A percentile compares a stretch with the other conserved stretches of the same genome.
phyloP scores from a whole-genome alignment of 2,797 vertebrate genomes.

The Periparus ater region DNA sequence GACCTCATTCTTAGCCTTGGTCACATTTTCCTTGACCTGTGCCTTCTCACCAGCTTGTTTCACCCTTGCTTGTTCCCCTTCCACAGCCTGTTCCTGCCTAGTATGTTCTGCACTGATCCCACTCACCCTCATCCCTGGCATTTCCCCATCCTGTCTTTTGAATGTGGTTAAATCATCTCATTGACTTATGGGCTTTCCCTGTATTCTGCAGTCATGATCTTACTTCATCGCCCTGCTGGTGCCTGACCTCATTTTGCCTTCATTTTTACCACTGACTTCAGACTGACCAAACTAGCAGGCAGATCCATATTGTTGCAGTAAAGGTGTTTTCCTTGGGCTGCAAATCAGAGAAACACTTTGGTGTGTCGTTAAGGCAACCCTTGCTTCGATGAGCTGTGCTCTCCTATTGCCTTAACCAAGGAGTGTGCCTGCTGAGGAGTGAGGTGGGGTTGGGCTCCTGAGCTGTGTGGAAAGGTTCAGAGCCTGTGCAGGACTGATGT shows the following conservation, averaged over 20 bases:
- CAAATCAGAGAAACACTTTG: not conserved
- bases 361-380: not conserved
- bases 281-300: not conserved
- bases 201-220: not conserved
- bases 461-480: not conserved
- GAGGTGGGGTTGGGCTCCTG: not conserved
- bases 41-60: not conserved
- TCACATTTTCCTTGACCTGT: not conserved
- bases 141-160: not conserved
- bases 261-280: not conserved
- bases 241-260: not conserved
- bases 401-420: not conserved
- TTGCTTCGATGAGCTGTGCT: not conserved
- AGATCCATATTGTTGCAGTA: not conserved
- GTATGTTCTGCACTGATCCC: not conserved
- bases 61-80: not conserved
- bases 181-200: not conserved
- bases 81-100: not conserved
- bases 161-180: not conserved
- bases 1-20: not conserved
- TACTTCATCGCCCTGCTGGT: not conserved
- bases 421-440: not conserved
- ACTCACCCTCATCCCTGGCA: fast-evolving
- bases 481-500: not conserved
- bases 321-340: not conserved